Base-by-base conservation (phyloP, 2,113 vertebrate genomes). In the Apteryx owenii region DNA sequence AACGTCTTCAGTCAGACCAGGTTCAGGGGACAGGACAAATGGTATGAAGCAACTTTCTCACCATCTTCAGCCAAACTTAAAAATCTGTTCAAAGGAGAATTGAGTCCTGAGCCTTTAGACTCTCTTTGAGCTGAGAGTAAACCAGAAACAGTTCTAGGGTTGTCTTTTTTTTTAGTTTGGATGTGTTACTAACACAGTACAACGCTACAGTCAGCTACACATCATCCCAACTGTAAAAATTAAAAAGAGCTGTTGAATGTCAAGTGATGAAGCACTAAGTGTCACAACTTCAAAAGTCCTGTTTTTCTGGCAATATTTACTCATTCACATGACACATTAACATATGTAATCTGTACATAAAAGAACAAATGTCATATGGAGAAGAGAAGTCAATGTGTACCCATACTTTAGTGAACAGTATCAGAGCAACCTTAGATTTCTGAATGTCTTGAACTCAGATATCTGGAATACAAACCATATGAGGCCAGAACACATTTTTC, bases 151-250 rank as follows among this genome's bases (percentile, higher is more conserved):
- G 82, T 86, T 96, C 85, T 92, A 93, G 82, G 54, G 76, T 78
- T 95, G 92, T 93, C 95, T 96, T 93, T 92, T 96, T 96, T 96
- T 97, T 97, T 88, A 97, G 96, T 97, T 92, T 96, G 90, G 93
- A 96, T 96, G 96, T 96, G 96, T 97, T 96, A 96, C 68, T 96
- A 96, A 94, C 96, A 97, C 90, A 92, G 96, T 95, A 90, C 94
- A 97, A 97, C 85, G 93, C 96, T 94, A 92, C 95, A 96, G 95
- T 97, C 95, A 97, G 96, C 95, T 96, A 96, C 93, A 95, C 96
- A 97, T 96, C 96, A 96, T 97, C 96, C 96, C 93, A 95, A 96
- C 96, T 96, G 96, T 93, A 97, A 97, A 96, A 97, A 96, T 96
- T 97, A 94, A 95, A 93, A 96, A 94, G 96, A 97, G 96, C 95